Evolutionary conservation across 2,113 vertebrate genomes (phyloP), one percentile per base, ranked within the genome.

Genomic region (Melanocharis versteri): DNA sequence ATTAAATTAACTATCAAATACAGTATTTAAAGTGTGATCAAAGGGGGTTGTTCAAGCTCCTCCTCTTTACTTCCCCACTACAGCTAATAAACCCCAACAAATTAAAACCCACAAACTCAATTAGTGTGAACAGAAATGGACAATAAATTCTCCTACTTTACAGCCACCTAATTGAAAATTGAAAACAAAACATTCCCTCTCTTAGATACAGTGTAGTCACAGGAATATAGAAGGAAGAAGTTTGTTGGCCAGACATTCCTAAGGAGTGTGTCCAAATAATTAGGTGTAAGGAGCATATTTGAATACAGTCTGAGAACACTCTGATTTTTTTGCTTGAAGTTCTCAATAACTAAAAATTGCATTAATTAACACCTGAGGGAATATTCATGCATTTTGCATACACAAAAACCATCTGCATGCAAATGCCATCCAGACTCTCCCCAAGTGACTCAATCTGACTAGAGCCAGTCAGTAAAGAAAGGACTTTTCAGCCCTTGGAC

Each of bases 291-390:
- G 35, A 69, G 7, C 22, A 65, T 19, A 65, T 81, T 58, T 72
- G 56, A 88, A 77, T 53, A 61, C 33, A 18, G 42, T 45, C 76
- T 86, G 54, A 92, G 58, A 90, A 77, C 24, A 71, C 61, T 13
- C 21, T 42, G 50, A 44, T 42, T 68, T 90, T 71, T 82, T 81
- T n/a, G 27, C 75, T 86, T 95, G 21, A 92, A 56, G 69, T 89
- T 90, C 64, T 92, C 89, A 89, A 81, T 56, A 83, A 81, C 35
- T 75, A 42, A 70, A 45, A 73, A 90, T 13, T 19, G 10, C 64
- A 70, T 86, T 94, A 95, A 91, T 83, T 77, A 96, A 62, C 56
- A 83, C 79, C 68, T 44, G 64, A 81, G 68, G 91, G 56, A 92
- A 86, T 66, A 90, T 35, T 81, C 23, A 94, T 62, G 31, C 24